Conservation (phyloP, 2,888 invertebrate species). For the Drosophila nr. medialis region DNA sequence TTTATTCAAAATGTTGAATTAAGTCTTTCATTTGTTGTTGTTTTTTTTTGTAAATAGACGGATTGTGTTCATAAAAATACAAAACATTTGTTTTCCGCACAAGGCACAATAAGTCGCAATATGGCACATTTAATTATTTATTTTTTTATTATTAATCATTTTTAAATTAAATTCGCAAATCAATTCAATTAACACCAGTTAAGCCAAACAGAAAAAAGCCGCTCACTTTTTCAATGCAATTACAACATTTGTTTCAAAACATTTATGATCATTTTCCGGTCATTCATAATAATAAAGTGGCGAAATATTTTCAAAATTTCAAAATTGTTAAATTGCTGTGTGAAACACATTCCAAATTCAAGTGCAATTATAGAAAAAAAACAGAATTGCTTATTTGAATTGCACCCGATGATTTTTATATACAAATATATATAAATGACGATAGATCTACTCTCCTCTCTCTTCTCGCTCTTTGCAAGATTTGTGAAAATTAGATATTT, state of each 20-base stretch:
- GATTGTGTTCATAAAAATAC: background rate
- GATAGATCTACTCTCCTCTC: conserved; percentile 16
- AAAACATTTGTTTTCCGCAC: background rate
- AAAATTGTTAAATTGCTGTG: background rate
- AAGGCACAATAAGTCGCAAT: background rate
- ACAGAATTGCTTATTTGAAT: conserved; percentile 12
- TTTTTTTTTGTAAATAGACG: background rate
- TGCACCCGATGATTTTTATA: conserved; percentile 26
- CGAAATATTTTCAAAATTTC: background rate
- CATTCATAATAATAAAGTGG: background rate
- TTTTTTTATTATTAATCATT: background rate
- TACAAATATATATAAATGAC: conserved; percentile 14
- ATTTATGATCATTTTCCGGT: background rate
- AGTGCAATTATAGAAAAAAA: conserved; percentile 5
- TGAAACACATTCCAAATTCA: background rate
- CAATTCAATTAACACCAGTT: background rate
- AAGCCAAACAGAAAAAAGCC: background rate
- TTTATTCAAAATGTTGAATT: conserved; percentile 34
- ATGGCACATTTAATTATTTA: conserved; percentile 9
- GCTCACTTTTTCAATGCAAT: background rate
- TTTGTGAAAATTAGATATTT: conserved; percentile 22
- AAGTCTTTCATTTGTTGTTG: background rate
- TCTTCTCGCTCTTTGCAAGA: conserved; percentile 10
- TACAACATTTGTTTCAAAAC: background rate
- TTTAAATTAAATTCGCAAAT: background rate